Evolutionary conservation across 2,797 vertebrate species (phyloP), one percentile per base, ranked within the genome.

Genomic region (Chelonia mydas): DNA sequence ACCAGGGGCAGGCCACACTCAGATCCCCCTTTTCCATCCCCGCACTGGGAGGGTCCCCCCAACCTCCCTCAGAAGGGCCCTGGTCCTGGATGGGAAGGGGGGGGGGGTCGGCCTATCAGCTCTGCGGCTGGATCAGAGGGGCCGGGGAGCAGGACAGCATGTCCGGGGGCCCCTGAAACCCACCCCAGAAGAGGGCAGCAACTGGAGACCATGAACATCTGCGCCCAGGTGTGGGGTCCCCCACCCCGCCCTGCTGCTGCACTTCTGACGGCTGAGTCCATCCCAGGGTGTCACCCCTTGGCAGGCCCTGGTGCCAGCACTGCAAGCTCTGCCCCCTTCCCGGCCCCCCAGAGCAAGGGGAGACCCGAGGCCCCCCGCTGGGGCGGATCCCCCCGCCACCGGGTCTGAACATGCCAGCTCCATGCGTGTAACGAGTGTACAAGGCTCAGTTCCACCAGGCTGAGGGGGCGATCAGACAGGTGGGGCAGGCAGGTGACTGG

Each of bases 191-290:
- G 37, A 12, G 68, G 65, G 19, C 28, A 5, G 65, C n/a, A 3
- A n/a, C 65, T 68, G 65, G 17, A 68, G 37, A 12, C 21, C 28
- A 55, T 51, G 23, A 74, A 79, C 92, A 79, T 83, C 92, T 86
- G 87, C 11, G 33, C 41, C 61, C 92, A 93, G 49, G 81, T 79
- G 31, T 15, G 12, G 25, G 25, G 45, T 7, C 54, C 80, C 37
- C 87, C 54, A 21, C 87, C 79, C 79, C 72, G 88, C 76, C 84
- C 53, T 79, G 85, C 72, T 54, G 79, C 78, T 49, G 57, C 94
- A 95, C 82, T 94, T 90, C 95, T 95, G 94, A 95, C 95, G 80
- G 89, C 91, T 97, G 92, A 97, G 96, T 95, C 97, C 96, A 96
- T 94, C 91, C 47, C 50, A 5, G 2, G 3, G 49, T 76, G 80